These are phyloP conservation scores for Paradisaea rubra DNA, from an alignment of 2,113 vertebrate genomes.

Conservation along the genomic window DNA sequence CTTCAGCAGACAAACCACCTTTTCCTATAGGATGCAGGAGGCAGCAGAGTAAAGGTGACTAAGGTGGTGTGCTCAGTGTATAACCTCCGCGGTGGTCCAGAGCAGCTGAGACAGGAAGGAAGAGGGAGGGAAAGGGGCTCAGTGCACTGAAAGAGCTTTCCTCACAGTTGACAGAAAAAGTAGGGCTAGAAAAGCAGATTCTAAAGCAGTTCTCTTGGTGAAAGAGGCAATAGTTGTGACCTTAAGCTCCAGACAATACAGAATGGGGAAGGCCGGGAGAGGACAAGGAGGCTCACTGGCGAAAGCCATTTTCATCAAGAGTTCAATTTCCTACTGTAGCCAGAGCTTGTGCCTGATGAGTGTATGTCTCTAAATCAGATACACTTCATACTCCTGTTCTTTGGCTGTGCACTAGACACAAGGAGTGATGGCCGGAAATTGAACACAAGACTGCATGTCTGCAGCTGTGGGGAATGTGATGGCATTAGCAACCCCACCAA, in stretches of 20 bases:
- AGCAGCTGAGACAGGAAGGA: not conserved
- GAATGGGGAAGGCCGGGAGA: not conserved
- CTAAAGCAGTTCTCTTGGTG: not conserved
- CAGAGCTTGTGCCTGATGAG: not conserved
- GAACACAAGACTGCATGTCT: not conserved
- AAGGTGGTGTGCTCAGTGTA: not conserved
- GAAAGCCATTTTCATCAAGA: not conserved
- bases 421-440: slow-evolving; percentile 55
- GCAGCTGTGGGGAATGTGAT: not conserved
- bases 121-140: not conserved
- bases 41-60: not conserved
- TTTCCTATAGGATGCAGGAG: not conserved
- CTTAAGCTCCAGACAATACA: not conserved
- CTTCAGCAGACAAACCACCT: not conserved
- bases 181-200: not conserved
- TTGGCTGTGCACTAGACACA: not conserved
- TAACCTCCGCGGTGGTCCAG: not conserved
- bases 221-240: not conserved
- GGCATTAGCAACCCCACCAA: not conserved
- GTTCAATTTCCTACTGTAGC: slow-evolving; percentile 14
- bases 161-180: not conserved
- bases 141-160: not conserved
- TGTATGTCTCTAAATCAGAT: slow-evolving; percentile 18
- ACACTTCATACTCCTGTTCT: slow-evolving; percentile 1
- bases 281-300: not conserved